Percentiles rank a stretch among this genome's conserved stretches.
Conservation (phyloP, 2,888 invertebrate species). For the Oeneis ivallda region DNA sequence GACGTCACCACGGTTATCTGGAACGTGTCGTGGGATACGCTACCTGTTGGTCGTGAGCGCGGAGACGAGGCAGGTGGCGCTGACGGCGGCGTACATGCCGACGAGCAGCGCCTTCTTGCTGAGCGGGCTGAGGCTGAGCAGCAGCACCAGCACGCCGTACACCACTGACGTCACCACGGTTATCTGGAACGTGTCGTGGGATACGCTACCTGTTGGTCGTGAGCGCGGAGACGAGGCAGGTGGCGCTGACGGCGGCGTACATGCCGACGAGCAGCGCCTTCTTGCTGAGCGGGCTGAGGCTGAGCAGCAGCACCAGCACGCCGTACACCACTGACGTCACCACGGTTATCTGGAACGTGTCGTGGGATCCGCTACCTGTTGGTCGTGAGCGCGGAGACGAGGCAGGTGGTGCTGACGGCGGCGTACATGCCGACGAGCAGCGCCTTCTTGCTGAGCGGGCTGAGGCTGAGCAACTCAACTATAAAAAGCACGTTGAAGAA, state of each 20-base stretch:
- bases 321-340: slow-evolving; percentile 64
- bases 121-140: slow-evolving; percentile 58
- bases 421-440: slow-evolving; percentile 60
- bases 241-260: slow-evolving; percentile 56
- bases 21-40: slow-evolving; percentile 49
- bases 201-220: slow-evolving; percentile 55
- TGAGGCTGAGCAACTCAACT: slow-evolving; percentile 55
- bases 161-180: slow-evolving; percentile 63
- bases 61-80: slow-evolving; percentile 56
- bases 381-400: slow-evolving; percentile 54
- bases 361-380: slow-evolving; percentile 51
- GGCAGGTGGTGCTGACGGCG: slow-evolving; percentile 55
- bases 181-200: slow-evolving; percentile 56
- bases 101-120: slow-evolving; percentile 63
- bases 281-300: slow-evolving; percentile 63
- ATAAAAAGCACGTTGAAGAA: too few relatives aligned
- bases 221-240: slow-evolving; percentile 58
- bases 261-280: slow-evolving; percentile 58
- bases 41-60: slow-evolving; percentile 60
- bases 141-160: slow-evolving; percentile 59
- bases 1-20: slow-evolving; percentile 64
- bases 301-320: slow-evolving; percentile 54
- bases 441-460: slow-evolving; percentile 62
- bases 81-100: slow-evolving; percentile 57
- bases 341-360: slow-evolving; percentile 65